Evolutionary conservation across 35 echinoderm and acorn worm genomes (phyloP), one percentile per base, ranked within the genome.

Genomic region (Stichopus chloronotus): DNA sequence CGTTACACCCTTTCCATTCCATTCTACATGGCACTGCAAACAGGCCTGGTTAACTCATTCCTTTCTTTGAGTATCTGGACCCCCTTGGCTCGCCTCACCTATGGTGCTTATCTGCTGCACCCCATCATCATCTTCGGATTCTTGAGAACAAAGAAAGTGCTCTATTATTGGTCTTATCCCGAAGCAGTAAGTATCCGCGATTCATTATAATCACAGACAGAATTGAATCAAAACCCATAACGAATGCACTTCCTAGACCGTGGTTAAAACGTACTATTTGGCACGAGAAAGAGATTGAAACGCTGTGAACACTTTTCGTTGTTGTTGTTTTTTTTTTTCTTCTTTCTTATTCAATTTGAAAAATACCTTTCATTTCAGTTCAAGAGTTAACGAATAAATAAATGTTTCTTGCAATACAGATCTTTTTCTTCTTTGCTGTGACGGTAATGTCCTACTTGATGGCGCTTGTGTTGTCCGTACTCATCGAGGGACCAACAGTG

Each of bases 1-100:
- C 30, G 0, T 43, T 3, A 43, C 3, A 43, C 30, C 30, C 30
- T 43, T 43, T 43, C 0, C 30, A 43, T 43, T 43, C 30, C 19
- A 59, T 20, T 19, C 68, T 22, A 25, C 59, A 20, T 8, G 6
- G 6, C 7, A 63, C 12, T 43, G 25, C 25, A 21, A 24, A 71
- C 23, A 94, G 93, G 93, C 5, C 65, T 53, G 13, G 58, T 94
- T 20, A 90, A 94, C 25, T 78, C 23, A 6, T 60, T 94, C 56
- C 76, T 94, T 4, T 55, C 85, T 1, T 89, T 72, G 80, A 43
- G 5, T 23, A 81, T 94, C 58, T 94, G 93, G 84, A 89, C 77
- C 60, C 93, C 93, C 4, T 21, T 94, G 22, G 76, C 68, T 54
- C 72, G 93, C n/a, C 86, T 94, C 17, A 94, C 72, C 22, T 94